Percentiles rank a stretch among this genome's conserved stretches.
phyloP scores from a whole-genome alignment of 2,888 invertebrate genomes.

The Parthenolecanium corni region DNA sequence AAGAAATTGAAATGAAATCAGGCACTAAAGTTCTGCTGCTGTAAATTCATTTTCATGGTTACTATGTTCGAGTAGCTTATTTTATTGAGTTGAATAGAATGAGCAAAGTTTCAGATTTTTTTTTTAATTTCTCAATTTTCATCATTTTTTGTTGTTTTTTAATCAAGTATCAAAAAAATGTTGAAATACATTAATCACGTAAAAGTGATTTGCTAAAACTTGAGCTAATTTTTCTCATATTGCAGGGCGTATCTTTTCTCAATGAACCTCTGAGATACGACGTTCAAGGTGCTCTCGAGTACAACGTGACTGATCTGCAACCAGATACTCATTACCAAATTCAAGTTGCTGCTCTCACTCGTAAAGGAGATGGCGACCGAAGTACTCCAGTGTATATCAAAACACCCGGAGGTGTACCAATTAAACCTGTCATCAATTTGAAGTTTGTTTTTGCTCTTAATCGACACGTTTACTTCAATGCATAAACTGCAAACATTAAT shows the following conservation, averaged over 20 bases:
- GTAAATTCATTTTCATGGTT: too few species aligned
- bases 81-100: too few species aligned
- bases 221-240: too few species aligned
- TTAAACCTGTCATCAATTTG: slow-evolving; percentile 64
- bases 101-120: too few species aligned
- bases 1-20: too few species aligned
- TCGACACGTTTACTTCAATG: neutral
- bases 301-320: slow-evolving; percentile 78
- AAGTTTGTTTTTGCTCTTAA: slow-evolving; percentile 49
- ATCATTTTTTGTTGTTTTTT: too few species aligned
- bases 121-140: too few species aligned
- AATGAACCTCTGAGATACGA: slow-evolving; percentile 81
- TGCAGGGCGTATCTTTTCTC: slow-evolving; percentile 46
- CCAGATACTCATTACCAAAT: slow-evolving; percentile 91
- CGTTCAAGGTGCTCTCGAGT: slow-evolving; percentile 65
- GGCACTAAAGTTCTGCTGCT: too few species aligned
- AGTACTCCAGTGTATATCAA: slow-evolving; percentile 72
- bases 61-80: too few species aligned
- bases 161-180: too few species aligned
- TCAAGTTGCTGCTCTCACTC: slow-evolving; percentile 88
- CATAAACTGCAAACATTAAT: neutral
- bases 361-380: slow-evolving; percentile 92
- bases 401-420: slow-evolving; percentile 89
- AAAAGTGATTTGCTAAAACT: too few species aligned
- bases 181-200: too few species aligned